Evolutionary conservation across 2,113 vertebrate genomes (phyloP), one percentile per base, ranked within the genome.

Genomic region (Oryzias woworae): DNA sequence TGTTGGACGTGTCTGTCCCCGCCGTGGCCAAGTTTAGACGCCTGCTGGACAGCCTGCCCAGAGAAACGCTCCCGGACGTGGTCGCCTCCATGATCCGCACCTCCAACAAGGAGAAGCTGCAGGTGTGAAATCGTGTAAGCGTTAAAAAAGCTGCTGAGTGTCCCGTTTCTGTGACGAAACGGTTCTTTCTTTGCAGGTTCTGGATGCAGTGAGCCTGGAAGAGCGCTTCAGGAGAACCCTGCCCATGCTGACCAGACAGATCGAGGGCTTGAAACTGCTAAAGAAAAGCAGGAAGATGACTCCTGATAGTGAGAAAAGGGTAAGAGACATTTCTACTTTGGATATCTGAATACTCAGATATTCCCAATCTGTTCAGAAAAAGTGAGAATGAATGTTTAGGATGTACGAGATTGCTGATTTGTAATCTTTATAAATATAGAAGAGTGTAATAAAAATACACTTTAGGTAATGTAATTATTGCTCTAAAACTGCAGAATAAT

Each of bases 1-100:
- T 99, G 96, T 78, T 98, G 85, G 97, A 99, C 79, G 94, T 94
- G 90, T 99, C 97, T 0, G 94, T 98, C 41, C 97, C 97, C 14
- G 96, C 95, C 1, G 97, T 99, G 0, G 96, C 95, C 14, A 98
- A 98, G 80, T 90, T 98, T 70, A 90, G 94, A 31, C 93, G 92
- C 10, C 91, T 99, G 50, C 62, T 99, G 84, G 95, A 98, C 86
- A 97, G 89, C 62, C 91, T 99, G 47, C 97, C 97, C 4, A 90
- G 91, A 57, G 96, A 98, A 83, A 94, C 94, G 4, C 86, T 98
- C 4, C 97, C 97, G 1, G 97, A 99, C 43, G 93, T 99, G 22
- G 85, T 99, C 16, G 94, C 95, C 2, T 94, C 97, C 0, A 98
- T 99, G 88, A 98, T 98, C 73, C 94, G 94, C 62, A 96, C 96